A percentile compares a stretch with the other conserved stretches of the same genome.
Conservation (phyloP, 1,140 invertebrate species). For the Panulirus ornatus region DNA sequence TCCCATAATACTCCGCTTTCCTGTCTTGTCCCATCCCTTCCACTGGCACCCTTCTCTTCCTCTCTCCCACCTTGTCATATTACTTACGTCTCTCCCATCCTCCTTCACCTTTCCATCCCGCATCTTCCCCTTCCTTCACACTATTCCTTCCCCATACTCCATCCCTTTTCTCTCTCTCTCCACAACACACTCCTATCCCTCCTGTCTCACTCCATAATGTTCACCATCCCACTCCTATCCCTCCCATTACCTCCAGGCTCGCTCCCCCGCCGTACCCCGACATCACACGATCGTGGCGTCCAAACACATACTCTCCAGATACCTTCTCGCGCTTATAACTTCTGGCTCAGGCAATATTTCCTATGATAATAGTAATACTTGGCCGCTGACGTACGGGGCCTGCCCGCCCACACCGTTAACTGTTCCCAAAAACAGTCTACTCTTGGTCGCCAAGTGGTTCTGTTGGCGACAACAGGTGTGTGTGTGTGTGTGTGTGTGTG, state of each 20-base stretch:
- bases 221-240: not conserved
- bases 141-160: not conserved
- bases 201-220: not conserved
- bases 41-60: not conserved
- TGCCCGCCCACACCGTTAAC: too few species aligned
- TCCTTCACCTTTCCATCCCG: not conserved
- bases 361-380: too few species aligned
- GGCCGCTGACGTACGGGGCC: too few species aligned
- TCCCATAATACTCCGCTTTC: too few species aligned
- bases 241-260: not conserved
- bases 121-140: not conserved
- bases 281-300: too few species aligned
- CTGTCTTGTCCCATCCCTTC: not conserved
- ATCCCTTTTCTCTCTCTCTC: not conserved
- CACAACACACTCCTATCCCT: not conserved
- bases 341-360: too few species aligned
- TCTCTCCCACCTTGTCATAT: not conserved
- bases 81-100: not conserved
- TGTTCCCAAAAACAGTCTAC: not conserved
- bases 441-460: too few species aligned
- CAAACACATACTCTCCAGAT: too few species aligned
- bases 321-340: too few species aligned
- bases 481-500: too few species aligned
- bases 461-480: too few species aligned
- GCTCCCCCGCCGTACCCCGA: not conserved